These are phyloP conservation scores for Nothobranchius furzeri DNA, from an alignment of 2,113 vertebrate genomes.

Conservation along the genomic window DNA sequence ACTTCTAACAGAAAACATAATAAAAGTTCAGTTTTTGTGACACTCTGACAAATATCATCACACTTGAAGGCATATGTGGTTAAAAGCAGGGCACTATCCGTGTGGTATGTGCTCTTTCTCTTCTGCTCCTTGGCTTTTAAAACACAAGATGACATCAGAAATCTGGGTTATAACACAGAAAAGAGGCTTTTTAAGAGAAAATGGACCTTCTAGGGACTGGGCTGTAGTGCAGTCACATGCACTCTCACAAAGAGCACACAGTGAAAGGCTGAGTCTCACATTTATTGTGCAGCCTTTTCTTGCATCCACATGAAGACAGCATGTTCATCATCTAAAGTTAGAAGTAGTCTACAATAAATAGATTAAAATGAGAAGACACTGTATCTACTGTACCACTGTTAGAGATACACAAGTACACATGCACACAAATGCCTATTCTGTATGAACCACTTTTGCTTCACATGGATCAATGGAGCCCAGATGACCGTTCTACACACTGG, in stretches of 20 bases:
- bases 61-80: constrained; percentile 42
- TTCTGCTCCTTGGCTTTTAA: constrained; percentile 44
- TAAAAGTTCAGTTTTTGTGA: constrained; percentile 22
- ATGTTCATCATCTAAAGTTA: constrained; percentile 43
- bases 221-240: constrained; percentile 28
- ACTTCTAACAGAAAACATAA: neutral
- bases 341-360: constrained; percentile 23
- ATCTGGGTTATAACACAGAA: constrained; percentile 54
- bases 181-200: constrained; percentile 40
- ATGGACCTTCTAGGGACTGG: constrained; percentile 43
- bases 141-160: constrained; percentile 63
- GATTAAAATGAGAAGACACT: constrained; percentile 38
- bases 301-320: constrained; percentile 28
- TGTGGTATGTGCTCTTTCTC: constrained; percentile 26
- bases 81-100: constrained; percentile 42
- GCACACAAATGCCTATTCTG: constrained; percentile 35
- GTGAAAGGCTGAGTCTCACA: constrained; percentile 27
- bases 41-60: constrained; percentile 42
- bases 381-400: constrained; percentile 44
- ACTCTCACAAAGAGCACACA: constrained; percentile 42
- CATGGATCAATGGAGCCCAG: constrained; percentile 62
- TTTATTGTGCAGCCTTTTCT: constrained; percentile 30
- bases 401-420: constrained; percentile 11
- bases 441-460: constrained; percentile 47
- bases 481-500: constrained; percentile 30